These are phyloP conservation scores for Platichthys flesus DNA, from an alignment of 2,113 vertebrate genomes.

Conservation along the genomic window DNA sequence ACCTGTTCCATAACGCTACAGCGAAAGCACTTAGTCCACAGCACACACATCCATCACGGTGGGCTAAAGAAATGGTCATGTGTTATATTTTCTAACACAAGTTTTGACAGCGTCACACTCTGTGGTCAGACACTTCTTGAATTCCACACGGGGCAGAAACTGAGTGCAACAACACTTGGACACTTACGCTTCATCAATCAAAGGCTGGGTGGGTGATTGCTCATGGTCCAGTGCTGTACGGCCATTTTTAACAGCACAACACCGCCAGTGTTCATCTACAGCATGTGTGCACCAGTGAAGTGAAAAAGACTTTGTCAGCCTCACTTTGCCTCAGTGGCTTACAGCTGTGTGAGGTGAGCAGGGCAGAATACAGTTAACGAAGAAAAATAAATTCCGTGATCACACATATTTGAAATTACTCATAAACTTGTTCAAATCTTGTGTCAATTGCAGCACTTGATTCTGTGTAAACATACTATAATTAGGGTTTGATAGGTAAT, in stretches of 20 bases:
- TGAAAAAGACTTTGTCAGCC: background rate
- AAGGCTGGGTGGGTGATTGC: background rate
- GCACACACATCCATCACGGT: too few relatives aligned
- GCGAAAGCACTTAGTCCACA: too few relatives aligned
- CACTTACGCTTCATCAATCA: slow-evolving; percentile 13
- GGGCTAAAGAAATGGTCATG: background rate
- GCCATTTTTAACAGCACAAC: background rate
- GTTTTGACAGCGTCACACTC: background rate
- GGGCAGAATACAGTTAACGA: background rate
- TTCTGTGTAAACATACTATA: too few relatives aligned
- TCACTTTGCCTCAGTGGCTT: background rate
- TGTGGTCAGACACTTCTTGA: background rate
- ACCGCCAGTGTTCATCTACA: background rate
- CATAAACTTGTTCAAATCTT: background rate
- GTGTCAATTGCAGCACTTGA: background rate
- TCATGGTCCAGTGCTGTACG: background rate
- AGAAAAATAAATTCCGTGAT: background rate
- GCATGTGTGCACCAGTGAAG: background rate
- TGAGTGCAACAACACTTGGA: background rate
- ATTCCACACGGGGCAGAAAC: background rate
- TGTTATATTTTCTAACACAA: background rate
- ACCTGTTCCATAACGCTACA: background rate
- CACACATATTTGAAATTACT: background rate
- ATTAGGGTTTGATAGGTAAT: background rate
- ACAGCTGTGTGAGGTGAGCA: background rate